These are phyloP conservation scores for Drosophila fulvimacula DNA, from an alignment of 2,888 invertebrate species.

Conservation along the genomic window DNA sequence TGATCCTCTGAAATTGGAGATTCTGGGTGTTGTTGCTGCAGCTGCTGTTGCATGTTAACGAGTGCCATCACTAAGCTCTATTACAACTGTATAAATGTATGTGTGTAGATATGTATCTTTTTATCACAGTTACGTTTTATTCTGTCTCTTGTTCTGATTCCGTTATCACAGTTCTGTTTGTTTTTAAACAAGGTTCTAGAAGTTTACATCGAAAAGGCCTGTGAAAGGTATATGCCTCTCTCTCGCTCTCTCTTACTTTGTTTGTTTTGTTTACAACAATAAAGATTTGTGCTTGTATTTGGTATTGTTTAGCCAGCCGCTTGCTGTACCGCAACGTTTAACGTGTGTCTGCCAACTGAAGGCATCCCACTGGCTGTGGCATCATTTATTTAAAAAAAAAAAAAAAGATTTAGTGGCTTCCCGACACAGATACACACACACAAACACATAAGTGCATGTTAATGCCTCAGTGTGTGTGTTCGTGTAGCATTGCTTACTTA, in stretches of 20 bases:
- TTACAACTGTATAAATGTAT: constrained; percentile 21
- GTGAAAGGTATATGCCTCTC: constrained; percentile 34
- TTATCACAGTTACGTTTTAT: constrained; percentile 57
- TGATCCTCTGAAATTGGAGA: constrained; percentile 34
- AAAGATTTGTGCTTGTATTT: constrained; percentile 34
- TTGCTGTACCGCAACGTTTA: constrained; percentile 59
- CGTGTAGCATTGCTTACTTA: constrained; percentile 21
- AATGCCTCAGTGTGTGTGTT: constrained; percentile 4
- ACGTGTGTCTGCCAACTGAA: constrained; percentile 72
- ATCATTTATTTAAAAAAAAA: constrained; percentile 63
- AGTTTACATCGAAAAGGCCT: constrained; percentile 68
- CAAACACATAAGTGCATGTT: constrained; percentile 13
- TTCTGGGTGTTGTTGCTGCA: constrained; percentile 2
- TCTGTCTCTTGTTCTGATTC: constrained; percentile 29
- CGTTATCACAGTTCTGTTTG: constrained; percentile 71
- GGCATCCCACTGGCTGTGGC: constrained; percentile 48
- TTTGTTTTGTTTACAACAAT: constrained; percentile 42
- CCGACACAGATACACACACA: constrained; percentile 12
- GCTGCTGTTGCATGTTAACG: constrained; percentile 31
- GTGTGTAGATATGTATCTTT: constrained; percentile 24
- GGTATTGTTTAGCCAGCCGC: constrained; percentile 41
- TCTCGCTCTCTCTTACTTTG: constrained; percentile 8
- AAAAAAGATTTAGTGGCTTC: constrained; percentile 56
- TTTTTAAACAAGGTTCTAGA: constrained; percentile 45
- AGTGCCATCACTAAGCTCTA: constrained; percentile 21